phyloP scores from a whole-genome alignment of 2,797 vertebrate species.

The Argyrosomus regius region DNA sequence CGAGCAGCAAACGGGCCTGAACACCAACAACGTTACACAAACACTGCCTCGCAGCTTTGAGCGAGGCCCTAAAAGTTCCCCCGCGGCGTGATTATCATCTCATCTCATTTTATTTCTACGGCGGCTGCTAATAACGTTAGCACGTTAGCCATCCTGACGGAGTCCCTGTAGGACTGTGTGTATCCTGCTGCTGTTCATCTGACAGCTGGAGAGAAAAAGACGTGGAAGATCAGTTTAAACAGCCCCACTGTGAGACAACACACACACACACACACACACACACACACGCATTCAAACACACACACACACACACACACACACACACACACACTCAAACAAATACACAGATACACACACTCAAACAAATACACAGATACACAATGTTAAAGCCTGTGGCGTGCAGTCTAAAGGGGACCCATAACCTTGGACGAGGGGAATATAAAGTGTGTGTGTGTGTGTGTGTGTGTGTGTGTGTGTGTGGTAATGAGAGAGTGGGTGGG shows the following conservation, averaged over 20 bases:
- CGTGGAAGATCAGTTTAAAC: constrained; percentile 40
- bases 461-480: constrained; percentile 59
- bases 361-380: constrained; percentile 32
- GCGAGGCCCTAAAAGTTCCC: neutral
- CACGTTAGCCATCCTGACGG: constrained; percentile 34
- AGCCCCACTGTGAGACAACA: constrained; percentile 44
- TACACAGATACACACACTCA: neutral
- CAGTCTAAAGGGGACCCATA: constrained; percentile 71
- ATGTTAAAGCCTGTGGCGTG: constrained; percentile 57
- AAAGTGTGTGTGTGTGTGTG: constrained; percentile 41
- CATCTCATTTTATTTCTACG: constrained; percentile 36
- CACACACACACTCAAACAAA: neutral
- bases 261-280: neutral
- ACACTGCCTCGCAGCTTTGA: neutral
- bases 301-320: constrained; percentile 4
- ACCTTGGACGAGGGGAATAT: constrained; percentile 69
- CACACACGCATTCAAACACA: constrained; percentile 21
- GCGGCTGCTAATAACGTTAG: constrained; percentile 50
- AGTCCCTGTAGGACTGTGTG: constrained; percentile 32
- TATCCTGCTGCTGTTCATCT: constrained; percentile 49
- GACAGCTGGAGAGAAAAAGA: constrained; percentile 60
- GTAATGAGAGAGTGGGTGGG: constrained; percentile 70
- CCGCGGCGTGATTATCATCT: constrained; percentile 27
- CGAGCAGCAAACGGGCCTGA: neutral
- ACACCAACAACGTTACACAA: neutral